These are phyloP conservation scores for Drosophila kambysellisi DNA, from an alignment of 2,888 invertebrate genomes.

Conservation along the genomic window DNA sequence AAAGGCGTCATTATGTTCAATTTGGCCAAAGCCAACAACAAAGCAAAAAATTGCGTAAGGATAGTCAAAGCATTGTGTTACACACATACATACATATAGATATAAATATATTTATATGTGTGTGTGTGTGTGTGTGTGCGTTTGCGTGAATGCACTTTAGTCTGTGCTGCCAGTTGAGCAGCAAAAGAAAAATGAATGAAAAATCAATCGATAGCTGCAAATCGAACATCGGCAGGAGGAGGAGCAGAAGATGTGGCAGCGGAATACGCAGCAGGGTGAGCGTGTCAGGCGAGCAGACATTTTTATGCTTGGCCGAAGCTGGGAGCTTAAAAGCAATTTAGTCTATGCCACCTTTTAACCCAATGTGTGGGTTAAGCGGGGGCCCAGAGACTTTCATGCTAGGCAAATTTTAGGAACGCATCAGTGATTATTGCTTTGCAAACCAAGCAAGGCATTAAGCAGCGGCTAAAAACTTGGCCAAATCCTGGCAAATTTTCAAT, in stretches of 20 bases:
- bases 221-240: conserved; percentile 43
- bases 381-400: neutral
- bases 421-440: conserved; percentile 70
- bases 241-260: conserved; percentile 7
- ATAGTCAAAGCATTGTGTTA: neutral
- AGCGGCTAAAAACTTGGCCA: conserved; percentile 56
- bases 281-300: conserved; percentile 64
- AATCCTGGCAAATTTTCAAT: conserved; percentile 64
- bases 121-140: neutral
- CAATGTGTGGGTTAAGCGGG: conserved; percentile 10
- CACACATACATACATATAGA: conserved; percentile 11
- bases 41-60: conserved; percentile 3
- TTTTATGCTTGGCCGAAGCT: conserved; percentile 70
- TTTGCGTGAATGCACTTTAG: conserved; percentile 10
- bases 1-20: conserved; percentile 27
- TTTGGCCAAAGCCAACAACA: conserved; percentile 31
- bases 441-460: conserved; percentile 55
- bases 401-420: conserved; percentile 70
- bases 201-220: conserved; percentile 68
- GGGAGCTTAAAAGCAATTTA: conserved; percentile 76
- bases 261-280: too few species aligned
- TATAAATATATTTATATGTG: neutral
- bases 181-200: conserved; percentile 56
- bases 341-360: conserved; percentile 66
- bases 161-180: conserved; percentile 13